Evolutionary conservation across 2,888 invertebrate genomes (phyloP).

Genomic region (Willowsia nigromaculata): DNA sequence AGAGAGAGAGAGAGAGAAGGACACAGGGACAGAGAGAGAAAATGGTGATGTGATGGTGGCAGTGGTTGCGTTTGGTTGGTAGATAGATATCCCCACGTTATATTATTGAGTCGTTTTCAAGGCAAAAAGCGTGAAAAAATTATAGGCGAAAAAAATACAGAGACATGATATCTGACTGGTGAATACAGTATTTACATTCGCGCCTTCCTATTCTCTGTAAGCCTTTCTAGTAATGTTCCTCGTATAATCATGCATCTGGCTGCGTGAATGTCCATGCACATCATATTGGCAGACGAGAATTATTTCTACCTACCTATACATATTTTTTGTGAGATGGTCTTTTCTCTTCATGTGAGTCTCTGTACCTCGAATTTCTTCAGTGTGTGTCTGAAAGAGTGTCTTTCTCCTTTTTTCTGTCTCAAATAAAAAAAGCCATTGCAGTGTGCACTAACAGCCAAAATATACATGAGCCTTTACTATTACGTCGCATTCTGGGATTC

Average conservation of each 20-base stretch:
- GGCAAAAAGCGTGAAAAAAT: slow-evolving; percentile 22
- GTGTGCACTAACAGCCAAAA: slow-evolving; percentile 7
- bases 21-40: neutral
- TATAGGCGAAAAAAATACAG: slow-evolving; percentile 6
- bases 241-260: neutral
- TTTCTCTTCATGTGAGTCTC: neutral
- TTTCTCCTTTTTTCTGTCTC: neutral
- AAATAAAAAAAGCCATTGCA: slow-evolving; percentile 3
- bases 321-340: neutral
- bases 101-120: slow-evolving; percentile 43
- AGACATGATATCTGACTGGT: slow-evolving; percentile 27
- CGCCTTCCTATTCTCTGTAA: neutral
- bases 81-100: neutral
- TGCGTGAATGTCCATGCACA: neutral
- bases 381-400: neutral
- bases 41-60: slow-evolving; percentile 22
- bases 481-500: neutral
- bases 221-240: neutral
- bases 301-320: neutral
- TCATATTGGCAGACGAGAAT: neutral
- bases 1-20: neutral
- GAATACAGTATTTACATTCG: slow-evolving; percentile 35
- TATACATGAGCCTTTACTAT: neutral
- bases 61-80: slow-evolving; percentile 1
- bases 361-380: neutral